A percentile compares a stretch with the other conserved stretches of the same genome.
Conservation (phyloP, 2,113 vertebrate genomes). For the Corythoichthys intestinalis region DNA sequence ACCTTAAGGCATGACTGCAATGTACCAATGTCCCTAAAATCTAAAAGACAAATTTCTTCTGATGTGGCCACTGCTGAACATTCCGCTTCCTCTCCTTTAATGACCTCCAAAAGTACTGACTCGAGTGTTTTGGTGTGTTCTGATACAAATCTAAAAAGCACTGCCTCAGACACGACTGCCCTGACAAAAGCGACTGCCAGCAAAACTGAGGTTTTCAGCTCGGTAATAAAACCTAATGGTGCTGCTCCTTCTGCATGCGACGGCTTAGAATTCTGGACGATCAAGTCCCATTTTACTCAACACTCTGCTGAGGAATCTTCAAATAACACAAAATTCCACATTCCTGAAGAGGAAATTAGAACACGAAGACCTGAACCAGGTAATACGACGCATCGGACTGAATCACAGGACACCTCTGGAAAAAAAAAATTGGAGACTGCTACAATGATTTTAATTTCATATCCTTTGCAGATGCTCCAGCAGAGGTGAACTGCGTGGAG, state of each 20-base stretch:
- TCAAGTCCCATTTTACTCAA: conserved; percentile 7
- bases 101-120: conserved; percentile 7
- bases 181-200: conserved; percentile 8
- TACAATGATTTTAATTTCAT: no score
- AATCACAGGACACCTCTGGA: no score
- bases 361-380: conserved; percentile 39
- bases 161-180: conserved; percentile 35
- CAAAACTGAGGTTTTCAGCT: background rate
- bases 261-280: conserved; percentile 5
- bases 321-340: conserved; percentile 6
- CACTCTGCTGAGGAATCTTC: conserved; percentile 21
- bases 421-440: no score
- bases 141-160: conserved; percentile 27
- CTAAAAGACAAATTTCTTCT: conserved; percentile 9
- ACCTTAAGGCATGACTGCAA: conserved; percentile 2
- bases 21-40: conserved; percentile 5
- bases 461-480: conserved; percentile 53
- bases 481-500: conserved; percentile 52
- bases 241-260: conserved; percentile 6
- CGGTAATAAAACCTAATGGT: conserved; percentile 14
- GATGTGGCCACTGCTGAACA: background rate
- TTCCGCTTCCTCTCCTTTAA: background rate
- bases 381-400: conserved; percentile 6
- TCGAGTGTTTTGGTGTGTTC: conserved; percentile 6
- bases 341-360: conserved; percentile 15